Conservation (phyloP, 2,113 vertebrate genomes). For the Myocastor coypus region DNA sequence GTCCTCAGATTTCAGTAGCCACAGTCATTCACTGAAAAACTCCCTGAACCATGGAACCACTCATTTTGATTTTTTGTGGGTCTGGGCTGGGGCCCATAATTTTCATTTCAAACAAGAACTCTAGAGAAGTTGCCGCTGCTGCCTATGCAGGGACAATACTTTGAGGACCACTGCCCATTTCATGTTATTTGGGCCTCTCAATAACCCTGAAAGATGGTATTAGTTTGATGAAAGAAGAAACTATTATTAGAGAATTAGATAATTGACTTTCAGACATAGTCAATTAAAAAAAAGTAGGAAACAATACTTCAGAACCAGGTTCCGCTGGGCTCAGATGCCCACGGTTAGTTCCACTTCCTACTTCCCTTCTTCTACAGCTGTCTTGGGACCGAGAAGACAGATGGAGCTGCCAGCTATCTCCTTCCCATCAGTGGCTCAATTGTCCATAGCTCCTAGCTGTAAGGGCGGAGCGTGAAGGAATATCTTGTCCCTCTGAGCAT, state of each 20-base stretch:
- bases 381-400: neutral
- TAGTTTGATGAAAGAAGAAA: conserved; percentile 1
- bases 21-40: neutral
- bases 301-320: neutral
- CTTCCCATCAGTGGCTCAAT: neutral
- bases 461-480: neutral
- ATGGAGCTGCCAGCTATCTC: neutral
- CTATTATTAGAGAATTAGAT: neutral
- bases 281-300: neutral
- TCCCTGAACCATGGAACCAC: neutral
- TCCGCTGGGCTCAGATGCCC: neutral
- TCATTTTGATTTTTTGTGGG: neutral
- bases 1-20: neutral
- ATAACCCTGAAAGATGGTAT: neutral
- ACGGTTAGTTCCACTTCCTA: rapidly evolving
- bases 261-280: neutral
- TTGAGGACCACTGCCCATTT: neutral
- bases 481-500: neutral
- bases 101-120: conserved; percentile 12
- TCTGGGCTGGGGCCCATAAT: neutral
- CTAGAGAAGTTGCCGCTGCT: neutral
- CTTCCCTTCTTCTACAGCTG: neutral
- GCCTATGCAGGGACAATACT: neutral
- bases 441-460: neutral
- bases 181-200: neutral